Evolutionary conservation across 1,140 invertebrate genomes (phyloP).

Genomic region (Cydia strobilella): DNA sequence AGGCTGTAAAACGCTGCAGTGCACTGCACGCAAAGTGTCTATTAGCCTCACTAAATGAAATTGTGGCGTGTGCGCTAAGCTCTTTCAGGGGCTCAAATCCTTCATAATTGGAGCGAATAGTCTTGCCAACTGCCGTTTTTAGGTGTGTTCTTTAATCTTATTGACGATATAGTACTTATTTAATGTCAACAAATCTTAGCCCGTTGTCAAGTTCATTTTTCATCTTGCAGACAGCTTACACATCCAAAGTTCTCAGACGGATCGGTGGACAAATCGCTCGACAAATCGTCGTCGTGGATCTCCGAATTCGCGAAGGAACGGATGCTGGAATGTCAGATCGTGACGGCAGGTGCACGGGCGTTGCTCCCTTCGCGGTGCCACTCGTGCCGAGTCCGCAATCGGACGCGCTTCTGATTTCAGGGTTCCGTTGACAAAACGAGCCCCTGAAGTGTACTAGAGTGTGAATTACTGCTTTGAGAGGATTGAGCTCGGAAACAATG

Average conservation of each 20-base stretch:
- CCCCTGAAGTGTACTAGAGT: neutral
- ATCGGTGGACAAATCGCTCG: constrained; percentile 22
- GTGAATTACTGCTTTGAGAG: neutral
- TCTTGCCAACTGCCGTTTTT: neutral
- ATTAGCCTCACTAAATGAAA: constrained; percentile 28
- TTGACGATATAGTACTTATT: neutral
- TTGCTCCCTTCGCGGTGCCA: constrained; percentile 43
- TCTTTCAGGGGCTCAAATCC: constrained; percentile 6
- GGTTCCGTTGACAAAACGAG: constrained; percentile 18
- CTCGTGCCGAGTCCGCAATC: constrained; percentile 29
- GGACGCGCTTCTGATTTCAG: constrained; percentile 30
- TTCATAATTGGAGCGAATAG: constrained; percentile 10
- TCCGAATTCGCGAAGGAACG: constrained; percentile 54
- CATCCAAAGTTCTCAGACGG: neutral
- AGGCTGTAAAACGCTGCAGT: constrained; percentile 24
- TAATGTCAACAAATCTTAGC: neutral
- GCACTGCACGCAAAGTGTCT: constrained; percentile 32
- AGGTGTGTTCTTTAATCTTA: neutral
- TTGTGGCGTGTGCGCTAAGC: constrained; percentile 31
- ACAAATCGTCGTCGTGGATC: constrained; percentile 57
- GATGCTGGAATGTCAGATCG: constrained; percentile 55
- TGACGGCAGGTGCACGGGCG: constrained; percentile 50
- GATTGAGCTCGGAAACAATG: neutral
- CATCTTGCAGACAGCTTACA: neutral
- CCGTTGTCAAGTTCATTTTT: neutral